Base-by-base conservation (phyloP, 2,888 invertebrate genomes). In the Mesopsocus fuscifrons region DNA sequence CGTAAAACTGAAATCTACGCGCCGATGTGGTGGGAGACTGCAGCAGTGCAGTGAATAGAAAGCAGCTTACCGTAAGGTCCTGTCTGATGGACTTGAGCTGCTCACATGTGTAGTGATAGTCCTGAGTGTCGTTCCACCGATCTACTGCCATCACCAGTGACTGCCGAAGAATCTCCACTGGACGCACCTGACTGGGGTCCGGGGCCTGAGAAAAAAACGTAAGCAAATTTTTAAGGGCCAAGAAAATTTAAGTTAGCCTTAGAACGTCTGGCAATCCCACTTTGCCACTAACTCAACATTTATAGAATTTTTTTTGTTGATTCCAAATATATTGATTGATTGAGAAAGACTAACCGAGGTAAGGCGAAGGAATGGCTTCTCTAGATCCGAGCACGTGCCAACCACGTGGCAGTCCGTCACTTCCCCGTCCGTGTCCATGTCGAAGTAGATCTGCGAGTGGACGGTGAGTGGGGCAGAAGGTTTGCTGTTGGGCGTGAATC, bases 51-150 rank as follows among this genome's bases (percentile, higher is more conserved):
- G 26, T 22, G 3, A 35, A 16, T n/a, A 3, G 33, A 42, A 44
- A 42, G 31, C 40, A 8, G 30, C 30, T 38, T 63, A 92, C 97
- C 48, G 97, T 98, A 53, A 99, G 71, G 72, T 98, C 98, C 67
- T 98, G 98, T 52, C 98, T 69, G 51, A 99, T 95, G 6, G 95
- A 94, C 64, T 98, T 97, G 45, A 99, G 69, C 64, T 98, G 98
- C 69, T 97, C 95, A 67, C 95, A 97, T 46, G 89, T 84, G 68
- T 94, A 97, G 63, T 77, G 78, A 64, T 99, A 98, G 65, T 98
- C 94, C 57, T 80, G 80, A 55, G 80, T 85, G 45, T 74, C 70
- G 50, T 79, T 72, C 92, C 97, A 99, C 54, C 81, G 78, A 35
- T 76, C 71, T 63, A 94, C 91, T 11, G 97, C 94, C 67, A 84